These are phyloP conservation scores for Formica exsecta DNA, from an alignment of 1,140 invertebrate species.

Conservation along the genomic window DNA sequence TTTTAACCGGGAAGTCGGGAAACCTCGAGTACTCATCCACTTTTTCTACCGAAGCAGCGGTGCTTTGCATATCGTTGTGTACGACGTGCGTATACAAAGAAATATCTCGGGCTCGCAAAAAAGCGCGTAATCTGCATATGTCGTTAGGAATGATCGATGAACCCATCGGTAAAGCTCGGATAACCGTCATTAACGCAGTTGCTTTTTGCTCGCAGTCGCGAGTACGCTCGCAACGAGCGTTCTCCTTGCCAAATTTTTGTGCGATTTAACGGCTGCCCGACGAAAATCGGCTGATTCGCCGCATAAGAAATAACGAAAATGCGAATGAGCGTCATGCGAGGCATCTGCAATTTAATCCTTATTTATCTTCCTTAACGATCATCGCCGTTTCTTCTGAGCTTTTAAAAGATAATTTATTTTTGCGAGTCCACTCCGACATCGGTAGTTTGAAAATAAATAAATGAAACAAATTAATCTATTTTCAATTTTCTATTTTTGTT, in stretches of 20 bases:
- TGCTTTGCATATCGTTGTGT: slow-evolving; percentile 56
- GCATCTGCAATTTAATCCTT: slow-evolving; percentile 58
- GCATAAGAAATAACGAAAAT: slow-evolving; percentile 47
- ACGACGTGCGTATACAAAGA: slow-evolving; percentile 47
- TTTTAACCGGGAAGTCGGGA: slow-evolving; percentile 25
- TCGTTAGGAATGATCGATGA: slow-evolving; percentile 62
- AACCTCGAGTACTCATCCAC: not conserved
- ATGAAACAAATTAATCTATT: slow-evolving; percentile 2
- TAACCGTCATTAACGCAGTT: slow-evolving; percentile 53
- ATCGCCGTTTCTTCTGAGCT: slow-evolving; percentile 27
- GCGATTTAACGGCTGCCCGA: slow-evolving; percentile 9
- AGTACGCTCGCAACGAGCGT: slow-evolving; percentile 7
- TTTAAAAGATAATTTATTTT: slow-evolving; percentile 41
- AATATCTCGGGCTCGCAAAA: slow-evolving; percentile 20
- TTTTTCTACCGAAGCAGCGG: not conserved
- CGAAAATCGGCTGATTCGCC: slow-evolving; percentile 36
- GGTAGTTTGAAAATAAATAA: not conserved
- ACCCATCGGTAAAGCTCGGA: slow-evolving; percentile 25
- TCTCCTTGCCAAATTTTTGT: slow-evolving; percentile 60
- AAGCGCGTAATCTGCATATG: slow-evolving; percentile 52
- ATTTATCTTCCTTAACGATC: slow-evolving; percentile 53
- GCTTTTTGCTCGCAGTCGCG: slow-evolving; percentile 44
- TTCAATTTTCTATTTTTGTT: not conserved
- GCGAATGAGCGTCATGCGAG: slow-evolving; percentile 1
- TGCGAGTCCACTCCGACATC: not conserved